Base-by-base conservation (phyloP, 2,888 invertebrate species). In the Chorisops tibialis region DNA sequence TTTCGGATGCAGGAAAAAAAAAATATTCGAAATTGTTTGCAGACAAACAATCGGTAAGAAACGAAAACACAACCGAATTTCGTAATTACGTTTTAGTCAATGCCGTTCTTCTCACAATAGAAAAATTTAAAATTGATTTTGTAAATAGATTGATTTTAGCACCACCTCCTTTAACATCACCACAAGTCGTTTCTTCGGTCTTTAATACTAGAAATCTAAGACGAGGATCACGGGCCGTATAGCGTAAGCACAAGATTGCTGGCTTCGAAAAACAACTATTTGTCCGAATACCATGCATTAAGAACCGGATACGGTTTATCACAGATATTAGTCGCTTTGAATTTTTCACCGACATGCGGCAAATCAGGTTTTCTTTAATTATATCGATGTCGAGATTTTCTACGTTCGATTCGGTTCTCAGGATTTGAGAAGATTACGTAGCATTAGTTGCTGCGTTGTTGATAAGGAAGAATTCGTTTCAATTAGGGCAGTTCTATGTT, bases 271-370 rank as follows among this genome's bases (percentile, higher is more conserved):
- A 67, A 63, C 47, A 51, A 58, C 61, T 71, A 69, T 75, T 75
- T 64, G 72, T 72, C 74, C 75, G 73, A 71, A 74, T 70, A 70
- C 74, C 76, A 75, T 76, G 74, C 78, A 77, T 77, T 73, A 78
- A 77, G 74, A 75, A 74, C 69, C 71, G 70, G 72, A 49, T 37
- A 7, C 50, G 43, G 39, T 68, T 70, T 70, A 74, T 71, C 72
- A 74, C 73, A 69, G 70, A 68, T 67, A 66, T 69, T 66, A n/a
- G 16, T n/a, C 39, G 48, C 9, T 30, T 30, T 51, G 49, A 58
- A 59, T 58, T 62, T 59, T 59, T 59, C 71, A 75, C 72, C 71
- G 71, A 75, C 76, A 76, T 76, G 75, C 76, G 76, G 76, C 73
- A 73, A 60, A 69, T 64, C 69, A n/a, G 67, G 61, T 66, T 65